Evolutionary conservation across 2,113 vertebrate genomes (phyloP), one percentile per base, ranked within the genome.

Genomic region (Larimichthys crocea): DNA sequence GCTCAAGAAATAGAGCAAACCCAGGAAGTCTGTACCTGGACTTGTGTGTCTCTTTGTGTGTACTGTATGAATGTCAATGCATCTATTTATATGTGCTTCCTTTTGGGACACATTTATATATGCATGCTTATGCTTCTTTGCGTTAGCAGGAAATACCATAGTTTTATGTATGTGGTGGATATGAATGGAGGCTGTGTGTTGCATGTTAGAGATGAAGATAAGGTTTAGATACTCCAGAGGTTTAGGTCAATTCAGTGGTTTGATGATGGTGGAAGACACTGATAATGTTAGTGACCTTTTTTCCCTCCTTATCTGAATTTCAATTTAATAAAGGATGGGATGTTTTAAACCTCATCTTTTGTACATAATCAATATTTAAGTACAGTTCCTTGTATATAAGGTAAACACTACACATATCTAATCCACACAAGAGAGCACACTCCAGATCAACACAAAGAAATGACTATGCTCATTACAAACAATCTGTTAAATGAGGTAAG

Each of bases 1-100:
- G 76, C 35, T 66, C 49, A 69, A 76, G 50, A 88, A 89, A 88
- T 85, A 87, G 80, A 77, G 50, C 74, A 64, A 83, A 83, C 70
- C 50, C 29, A n/a, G n/a, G 29, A 42, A 71, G 69, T 49, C 48
- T 59, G 49, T 73, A 55, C 52, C 22, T 48, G 50, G 44, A 74
- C 12, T 22, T 75, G 1, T 24, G 53, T n/a, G 14, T 53, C 29
- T 73, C 1, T 26, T 29, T 29, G 29, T 4, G 29, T 29, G 29
- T 35, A 35, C 48, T 24, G 14, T 40, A 5, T 35, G 50, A n/a
- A 22, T 74, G 29, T 15, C 15, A 12, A 52, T 1, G 3, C 17
- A 5, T 77, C 10, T 16, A 0, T 68, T 24, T 63, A 9, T 52
- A 22, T 24, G n/a, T 12, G 35, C 55, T 55, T 49, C 31, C 11